Conservation (phyloP, 2,797 vertebrate species). For the Ceryle rudis region DNA sequence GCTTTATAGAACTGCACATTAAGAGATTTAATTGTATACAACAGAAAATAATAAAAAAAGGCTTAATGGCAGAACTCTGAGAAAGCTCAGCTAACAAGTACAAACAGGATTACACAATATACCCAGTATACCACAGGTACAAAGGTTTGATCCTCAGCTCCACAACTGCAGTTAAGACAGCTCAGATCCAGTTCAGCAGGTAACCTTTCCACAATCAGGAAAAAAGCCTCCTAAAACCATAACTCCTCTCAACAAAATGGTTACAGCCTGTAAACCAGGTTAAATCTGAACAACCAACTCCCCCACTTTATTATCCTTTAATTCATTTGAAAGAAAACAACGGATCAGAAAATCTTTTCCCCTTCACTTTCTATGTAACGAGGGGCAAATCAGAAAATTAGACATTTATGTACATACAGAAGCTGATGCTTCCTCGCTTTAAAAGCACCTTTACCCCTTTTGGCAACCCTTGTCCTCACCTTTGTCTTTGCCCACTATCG, state of each 20-base stretch:
- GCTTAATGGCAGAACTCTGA: neutral
- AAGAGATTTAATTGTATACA: neutral
- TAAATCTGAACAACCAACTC: neutral
- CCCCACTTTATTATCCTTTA: neutral
- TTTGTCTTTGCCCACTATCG: constrained; percentile 38
- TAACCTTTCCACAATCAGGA: constrained; percentile 77
- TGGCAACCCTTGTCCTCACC: constrained; percentile 43
- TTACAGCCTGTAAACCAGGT: constrained; percentile 13
- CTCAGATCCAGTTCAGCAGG: constrained; percentile 69
- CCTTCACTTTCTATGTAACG: neutral
- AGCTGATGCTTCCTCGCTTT: neutral
- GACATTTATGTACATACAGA: neutral
- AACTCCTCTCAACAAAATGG: neutral
- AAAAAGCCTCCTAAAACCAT: neutral
- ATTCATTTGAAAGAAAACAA: neutral
- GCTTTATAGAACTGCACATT: neutral
- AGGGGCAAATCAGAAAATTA: neutral
- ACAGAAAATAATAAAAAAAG: neutral
- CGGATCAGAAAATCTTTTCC: neutral
- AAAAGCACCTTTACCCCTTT: neutral
- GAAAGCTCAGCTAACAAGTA: neutral
- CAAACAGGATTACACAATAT: neutral
- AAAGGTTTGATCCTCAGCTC: constrained; percentile 78
- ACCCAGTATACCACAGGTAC: neutral
- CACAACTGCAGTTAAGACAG: constrained; percentile 76